Evolutionary conservation across 1,140 invertebrate genomes (phyloP).

Genomic region (Drosophila baimaii): DNA sequence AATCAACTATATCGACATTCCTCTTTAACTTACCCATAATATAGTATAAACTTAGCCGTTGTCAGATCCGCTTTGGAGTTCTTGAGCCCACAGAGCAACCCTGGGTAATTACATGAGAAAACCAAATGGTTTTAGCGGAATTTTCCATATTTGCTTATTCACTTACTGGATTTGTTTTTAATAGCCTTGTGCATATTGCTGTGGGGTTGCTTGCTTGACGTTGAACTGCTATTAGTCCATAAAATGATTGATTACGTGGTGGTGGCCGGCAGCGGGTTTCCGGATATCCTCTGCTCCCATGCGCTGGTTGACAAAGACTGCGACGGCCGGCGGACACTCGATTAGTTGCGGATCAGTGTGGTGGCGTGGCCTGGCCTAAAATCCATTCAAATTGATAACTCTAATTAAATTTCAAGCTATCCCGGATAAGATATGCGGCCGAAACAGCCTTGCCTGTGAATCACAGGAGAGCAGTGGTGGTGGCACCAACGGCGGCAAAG

Average conservation of each 20-base stretch:
- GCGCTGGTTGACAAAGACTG: constrained; percentile 35
- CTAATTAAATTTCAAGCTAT: constrained; percentile 49
- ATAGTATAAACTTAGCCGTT: constrained; percentile 73
- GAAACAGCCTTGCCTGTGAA: constrained; percentile 35
- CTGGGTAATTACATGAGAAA: constrained; percentile 27
- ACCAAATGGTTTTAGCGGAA: constrained; percentile 6
- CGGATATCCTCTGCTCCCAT: constrained; percentile 49
- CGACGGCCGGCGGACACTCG: constrained; percentile 21
- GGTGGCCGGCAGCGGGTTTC: constrained; percentile 20
- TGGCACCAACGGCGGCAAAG: constrained; percentile 36
- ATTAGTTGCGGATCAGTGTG: constrained; percentile 25
- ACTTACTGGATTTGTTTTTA: constrained; percentile 78
- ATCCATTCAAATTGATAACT: constrained; percentile 48
- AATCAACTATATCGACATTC: neutral
- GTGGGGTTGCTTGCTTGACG: neutral
- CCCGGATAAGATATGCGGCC: constrained; percentile 39
- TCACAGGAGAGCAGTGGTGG: constrained; percentile 21
- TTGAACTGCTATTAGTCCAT: constrained; percentile 38
- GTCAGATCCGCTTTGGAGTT: constrained; percentile 64
- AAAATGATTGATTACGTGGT: constrained; percentile 46
- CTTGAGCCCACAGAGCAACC: constrained; percentile 72
- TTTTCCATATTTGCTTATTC: constrained; percentile 17
- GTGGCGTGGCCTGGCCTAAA: constrained; percentile 29
- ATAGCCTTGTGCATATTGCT: constrained; percentile 74
- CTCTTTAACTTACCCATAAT: constrained; percentile 76